Base-by-base conservation (phyloP, 2,113 vertebrate species). In the Mohoua ochrocephala region DNA sequence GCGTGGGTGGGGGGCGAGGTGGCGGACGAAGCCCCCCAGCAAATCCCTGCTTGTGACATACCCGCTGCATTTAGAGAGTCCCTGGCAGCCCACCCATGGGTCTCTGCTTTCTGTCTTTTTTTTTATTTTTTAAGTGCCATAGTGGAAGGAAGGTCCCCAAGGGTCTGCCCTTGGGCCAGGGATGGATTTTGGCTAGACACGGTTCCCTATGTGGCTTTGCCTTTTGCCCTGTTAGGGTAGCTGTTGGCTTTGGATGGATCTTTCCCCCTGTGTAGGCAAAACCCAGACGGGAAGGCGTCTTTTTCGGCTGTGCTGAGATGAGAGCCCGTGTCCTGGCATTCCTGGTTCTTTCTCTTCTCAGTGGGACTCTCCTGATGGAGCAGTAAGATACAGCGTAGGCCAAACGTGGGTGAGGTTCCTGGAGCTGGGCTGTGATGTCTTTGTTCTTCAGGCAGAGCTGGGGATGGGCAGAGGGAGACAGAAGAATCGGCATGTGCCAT, bases 361-460 rank as follows among this genome's bases (percentile, higher is more conserved):
- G 35, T 67, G 85, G 60, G 35, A 63, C 64, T 87, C 59, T 88
- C 33, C 33, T 11, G 21, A 41, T 11, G 2, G 57, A 75, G 73
- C 4, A 6, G 5, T 86, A 75, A 70, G 70, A 87, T 71, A 35
- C 70, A 39, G 50, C 1, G 0, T 54, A 80, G 89, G 84, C 82
- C 85, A 79, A 28, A 50, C 1, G 2, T 61, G 95, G 86, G 86
- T 95, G 92, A 97, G 88, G 65, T 93, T 94, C 93, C 86, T 89
- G 56, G 73, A 91, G 95, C 83, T 84, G 86, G 91, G 91, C 85
- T 45, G 15, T 59, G 89, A 68, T 92, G 93, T 96, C 96, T 97
- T 96, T 96, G 95, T 95, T 96, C 95, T 96, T 94, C 64, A 94
- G 90, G 92, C 92, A 87, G 85, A 78, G 68, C 76, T 92, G 57